Evolutionary conservation across 2,888 invertebrate species (phyloP), one percentile per base, ranked within the genome.

Genomic region (Steinernema scapterisci): DNA sequence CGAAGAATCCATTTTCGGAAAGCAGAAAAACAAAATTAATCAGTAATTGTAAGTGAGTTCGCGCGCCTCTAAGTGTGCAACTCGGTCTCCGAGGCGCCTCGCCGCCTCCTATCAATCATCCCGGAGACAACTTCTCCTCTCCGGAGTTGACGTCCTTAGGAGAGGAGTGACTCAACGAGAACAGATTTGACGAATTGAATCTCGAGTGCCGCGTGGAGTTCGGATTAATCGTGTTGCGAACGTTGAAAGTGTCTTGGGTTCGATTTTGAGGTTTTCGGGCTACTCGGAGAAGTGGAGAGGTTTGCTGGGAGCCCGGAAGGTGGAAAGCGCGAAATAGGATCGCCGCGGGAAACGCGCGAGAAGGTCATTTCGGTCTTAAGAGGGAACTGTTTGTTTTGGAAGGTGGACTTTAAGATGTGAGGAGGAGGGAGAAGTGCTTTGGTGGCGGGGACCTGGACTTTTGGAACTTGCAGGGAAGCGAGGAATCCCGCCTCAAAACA

Each of bases 31-130:
- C 52, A 21, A 23, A 52, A 52, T 52, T 52, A 52, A 52, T 52
- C 52, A 52, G 52, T 52, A 52, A 52, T 52, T 52, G 52, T 52
- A 52, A 48, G 52, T 21, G 52, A 52, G 52, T 38, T 38, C 38
- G 23, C 52, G 52, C 52, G 52, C 52, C n/a, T 48, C 48, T 52
- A 19, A 23, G 52, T 21, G 52, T 23, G 52, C 19, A 19, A 21
- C 23, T 52, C 38, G 38, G 38, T n/a, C 38, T 38, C 9, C 38
- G 38, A 38, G 38, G 19, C 52, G 52, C 52, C 52, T 52, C 52
- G 52, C 19, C 52, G 52, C 52, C 52, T 52, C 52, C 52, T 52
- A 52, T 52, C 52, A 52, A 52, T 52, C 52, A 52, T 52, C 38
- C 9, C 52, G 52, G 52, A 52, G 52, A 21, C 52, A 52, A 38